Base-by-base conservation (phyloP, 2,888 invertebrate species). In the Tetropium fuscum region DNA sequence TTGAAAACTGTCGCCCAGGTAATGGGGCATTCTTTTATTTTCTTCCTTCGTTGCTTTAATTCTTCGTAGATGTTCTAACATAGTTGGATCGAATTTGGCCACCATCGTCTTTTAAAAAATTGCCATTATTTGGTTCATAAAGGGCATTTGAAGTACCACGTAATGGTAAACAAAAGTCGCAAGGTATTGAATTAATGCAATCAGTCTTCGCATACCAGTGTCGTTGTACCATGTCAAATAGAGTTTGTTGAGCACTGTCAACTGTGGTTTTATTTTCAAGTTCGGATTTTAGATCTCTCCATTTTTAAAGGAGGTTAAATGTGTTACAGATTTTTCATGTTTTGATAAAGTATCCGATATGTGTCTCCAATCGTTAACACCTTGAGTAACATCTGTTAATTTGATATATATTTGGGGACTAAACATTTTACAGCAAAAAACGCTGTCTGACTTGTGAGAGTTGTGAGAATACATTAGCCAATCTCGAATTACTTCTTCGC, bases 381-480 rank as follows among this genome's bases (percentile, higher is more conserved):
- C 34, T 34, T 34, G 34, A 25, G 8, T 13, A 16, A 3, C 27
- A 10, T 15, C 16, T 4, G 25, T 45, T 27, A 45, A 41, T 41
- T 19, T 22, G 8, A 41, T 45, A 41, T 41, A 18, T 11, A 27
- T 27, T 6, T 45, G 19, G 22, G 20, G 18, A 10, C 25, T 25
- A 25, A 47, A 47, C 27, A 30, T 47, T 47, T 47, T 47, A 13
- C 47, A 32, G 30, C 47, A 47, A 30, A 47, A 47, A 20, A 47
- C 47, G 8, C 30, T 16, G 13, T 47, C 25, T 30, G 25, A 30
- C 18, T 25, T 25, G n/a, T 30, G 18, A 47, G 47, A 47, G 16
- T n/a, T n/a, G n/a, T n/a, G n/a, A n/a, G n/a, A n/a, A n/a, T 47
- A 47, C 30, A 47, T 47, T 18, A 47, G 47, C 47, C 47, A 47